phyloP scores from a whole-genome alignment of 2,888 invertebrate species.

The Mimas tiliae region DNA sequence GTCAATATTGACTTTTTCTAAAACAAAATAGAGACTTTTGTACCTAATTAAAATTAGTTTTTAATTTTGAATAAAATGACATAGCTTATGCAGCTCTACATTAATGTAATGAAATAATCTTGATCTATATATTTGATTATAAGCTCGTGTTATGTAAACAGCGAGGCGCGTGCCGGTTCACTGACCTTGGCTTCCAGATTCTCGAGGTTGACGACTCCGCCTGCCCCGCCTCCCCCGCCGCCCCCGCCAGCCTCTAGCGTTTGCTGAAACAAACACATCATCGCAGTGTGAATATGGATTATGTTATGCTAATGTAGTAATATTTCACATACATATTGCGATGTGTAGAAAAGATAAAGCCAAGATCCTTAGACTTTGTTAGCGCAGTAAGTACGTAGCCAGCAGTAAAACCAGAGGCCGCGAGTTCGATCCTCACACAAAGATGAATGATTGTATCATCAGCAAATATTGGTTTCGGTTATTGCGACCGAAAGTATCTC shows the following conservation, averaged over 20 bases:
- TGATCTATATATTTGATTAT: not conserved
- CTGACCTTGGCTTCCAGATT: slow-evolving; percentile 91
- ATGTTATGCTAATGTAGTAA: not conserved
- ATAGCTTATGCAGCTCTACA: too few species aligned
- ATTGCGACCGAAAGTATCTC: too few species aligned
- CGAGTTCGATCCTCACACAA: too few species aligned
- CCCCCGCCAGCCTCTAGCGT: slow-evolving; percentile 77
- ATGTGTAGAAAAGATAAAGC: not conserved
- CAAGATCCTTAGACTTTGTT: too few species aligned
- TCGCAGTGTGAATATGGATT: not conserved
- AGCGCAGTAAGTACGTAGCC: too few species aligned
- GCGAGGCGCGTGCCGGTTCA: slow-evolving; percentile 40
- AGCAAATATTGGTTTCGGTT: too few species aligned
- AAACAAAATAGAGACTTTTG: too few species aligned
- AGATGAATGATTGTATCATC: too few species aligned
- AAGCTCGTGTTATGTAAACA: slow-evolving; percentile 33
- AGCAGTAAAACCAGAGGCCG: too few species aligned
- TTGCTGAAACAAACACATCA: slow-evolving; percentile 73
- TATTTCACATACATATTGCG: not conserved
- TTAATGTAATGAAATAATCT: not conserved
- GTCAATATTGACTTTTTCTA: too few species aligned
- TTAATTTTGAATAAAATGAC: too few species aligned
- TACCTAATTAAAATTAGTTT: too few species aligned
- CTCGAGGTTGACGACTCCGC: slow-evolving; percentile 89
- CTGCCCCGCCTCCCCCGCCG: slow-evolving; percentile 74